Base-by-base conservation (phyloP, 2,113 vertebrate species). In the human region DNA sequence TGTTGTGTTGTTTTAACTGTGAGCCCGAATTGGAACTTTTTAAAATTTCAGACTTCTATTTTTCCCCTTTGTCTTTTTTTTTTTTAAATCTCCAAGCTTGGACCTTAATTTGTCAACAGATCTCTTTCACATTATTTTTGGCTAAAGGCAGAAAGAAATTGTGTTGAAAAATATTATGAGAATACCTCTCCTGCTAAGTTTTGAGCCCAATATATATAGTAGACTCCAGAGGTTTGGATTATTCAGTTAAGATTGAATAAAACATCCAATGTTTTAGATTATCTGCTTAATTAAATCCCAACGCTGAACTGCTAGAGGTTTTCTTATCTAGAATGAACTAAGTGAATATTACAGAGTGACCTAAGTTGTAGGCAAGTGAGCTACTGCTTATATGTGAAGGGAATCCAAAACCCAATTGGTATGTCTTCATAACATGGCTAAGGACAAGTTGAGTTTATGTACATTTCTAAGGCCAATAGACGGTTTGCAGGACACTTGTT, bases 101-200 rank as follows among this genome's bases (percentile, higher is more conserved):
- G n/a, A 94, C 50, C 40, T 89, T 78, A 80, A 78, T 90, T 72
- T 98, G 96, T 96, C n/a, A 9, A 97, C 81, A 96, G 27, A 93
- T 97, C 96, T 97, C 96, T 98, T 95, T 97, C 96, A 96, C 90
- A 14, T 97, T 97, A 89, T 97, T 97, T 97, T 98, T 98, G 98
- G 97, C 95, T 83, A 52, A 86, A 89, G 8, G 18, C 13, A 90
- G 90, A 97, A 96, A 70, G 55, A 86, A 96, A 82, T 85, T 94
- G 73, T 92, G 87, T 92, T 97, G 96, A 96, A 97, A 97, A 98
- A 96, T 96, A 97, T 98, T 98, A 87, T 98, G 95, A 98, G 78
- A 94, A 92, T 73, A 75, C 48, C 90, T 97, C 96, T 92, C 40
- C 97, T 94, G 96, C 96, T 97, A 95, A 98, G 96, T 96, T 97